Percentiles rank a stretch among this genome's conserved stretches.
Evolutionary conservation across 2,797 vertebrate species (phyloP).

Genomic region (Sebastes trivittatus): DNA sequence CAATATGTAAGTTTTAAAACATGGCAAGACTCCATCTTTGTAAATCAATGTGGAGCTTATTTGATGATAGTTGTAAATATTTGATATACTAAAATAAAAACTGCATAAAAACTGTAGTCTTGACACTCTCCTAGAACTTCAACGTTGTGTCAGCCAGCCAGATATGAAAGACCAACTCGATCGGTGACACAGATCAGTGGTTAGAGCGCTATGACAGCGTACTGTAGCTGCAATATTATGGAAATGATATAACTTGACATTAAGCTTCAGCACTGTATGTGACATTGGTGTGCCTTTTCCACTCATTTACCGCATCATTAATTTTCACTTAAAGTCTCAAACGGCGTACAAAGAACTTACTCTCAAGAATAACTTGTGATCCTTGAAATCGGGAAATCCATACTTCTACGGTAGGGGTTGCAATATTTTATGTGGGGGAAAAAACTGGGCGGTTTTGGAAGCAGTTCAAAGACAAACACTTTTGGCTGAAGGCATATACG

Average conservation of each 20-base stretch:
- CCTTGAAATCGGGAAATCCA: constrained; percentile 52
- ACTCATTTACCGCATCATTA: constrained; percentile 63
- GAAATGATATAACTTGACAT: constrained; percentile 51
- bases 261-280: constrained; percentile 24
- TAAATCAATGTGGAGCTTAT: neutral
- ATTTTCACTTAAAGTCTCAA: constrained; percentile 52
- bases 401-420: constrained; percentile 8
- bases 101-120: neutral
- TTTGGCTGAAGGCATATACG: constrained; percentile 17
- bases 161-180: constrained; percentile 18
- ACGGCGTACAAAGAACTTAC: constrained; percentile 16
- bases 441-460: neutral
- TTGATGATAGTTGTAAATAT: neutral
- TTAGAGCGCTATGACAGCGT: neutral
- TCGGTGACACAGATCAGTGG: constrained; percentile 32
- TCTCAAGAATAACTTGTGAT: constrained; percentile 50
- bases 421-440: constrained; percentile 3
- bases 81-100: neutral
- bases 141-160: neutral
- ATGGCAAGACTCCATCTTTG: neutral
- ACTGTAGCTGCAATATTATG: constrained; percentile 24
- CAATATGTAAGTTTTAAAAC: neutral
- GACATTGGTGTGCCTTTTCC: constrained; percentile 43
- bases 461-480: constrained; percentile 11
- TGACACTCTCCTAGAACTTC: neutral